Conservation (phyloP, 2,888 invertebrate genomes). For the Dryocosmus kuriphilus region DNA sequence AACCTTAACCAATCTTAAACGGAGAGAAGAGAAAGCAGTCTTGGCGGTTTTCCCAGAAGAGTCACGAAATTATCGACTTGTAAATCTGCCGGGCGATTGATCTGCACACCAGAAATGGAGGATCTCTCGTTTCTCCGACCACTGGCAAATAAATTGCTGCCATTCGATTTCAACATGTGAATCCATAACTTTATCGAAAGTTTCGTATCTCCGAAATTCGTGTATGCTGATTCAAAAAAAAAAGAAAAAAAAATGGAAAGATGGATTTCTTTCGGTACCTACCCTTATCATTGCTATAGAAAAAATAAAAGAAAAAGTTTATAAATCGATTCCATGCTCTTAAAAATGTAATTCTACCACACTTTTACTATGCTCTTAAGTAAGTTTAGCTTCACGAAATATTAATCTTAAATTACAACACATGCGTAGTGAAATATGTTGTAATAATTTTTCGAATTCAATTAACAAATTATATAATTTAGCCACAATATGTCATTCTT, state of each 20-base stretch:
- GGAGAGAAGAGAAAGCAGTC: slow-evolving; percentile 69
- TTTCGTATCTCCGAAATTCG: not conserved
- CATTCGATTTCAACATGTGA: not conserved
- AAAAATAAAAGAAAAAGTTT: no score
- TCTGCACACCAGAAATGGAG: slow-evolving; percentile 42
- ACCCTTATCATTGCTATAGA: no score
- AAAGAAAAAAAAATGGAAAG: not conserved
- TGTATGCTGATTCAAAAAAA: not conserved
- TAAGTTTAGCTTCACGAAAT: no score
- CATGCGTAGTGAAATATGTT: no score
- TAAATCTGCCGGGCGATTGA: slow-evolving; percentile 60
- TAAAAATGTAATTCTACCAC: no score
- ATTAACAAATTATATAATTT: no score
- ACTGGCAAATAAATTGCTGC: slow-evolving; percentile 44
- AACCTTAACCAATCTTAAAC: slow-evolving; percentile 70
- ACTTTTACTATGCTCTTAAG: no score
- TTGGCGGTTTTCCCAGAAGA: slow-evolving; percentile 69
- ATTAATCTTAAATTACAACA: no score
- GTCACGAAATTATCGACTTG: slow-evolving; percentile 64
- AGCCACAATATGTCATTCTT: no score
- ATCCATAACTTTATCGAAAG: not conserved
- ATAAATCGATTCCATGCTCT: no score
- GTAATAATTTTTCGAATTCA: no score
- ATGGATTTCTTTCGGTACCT: not conserved
- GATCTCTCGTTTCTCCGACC: slow-evolving; percentile 52